A percentile compares a stretch with the other conserved stretches of the same genome.
Evolutionary conservation across 2,113 vertebrate species (phyloP).

Genomic region (Calypte anna): DNA sequence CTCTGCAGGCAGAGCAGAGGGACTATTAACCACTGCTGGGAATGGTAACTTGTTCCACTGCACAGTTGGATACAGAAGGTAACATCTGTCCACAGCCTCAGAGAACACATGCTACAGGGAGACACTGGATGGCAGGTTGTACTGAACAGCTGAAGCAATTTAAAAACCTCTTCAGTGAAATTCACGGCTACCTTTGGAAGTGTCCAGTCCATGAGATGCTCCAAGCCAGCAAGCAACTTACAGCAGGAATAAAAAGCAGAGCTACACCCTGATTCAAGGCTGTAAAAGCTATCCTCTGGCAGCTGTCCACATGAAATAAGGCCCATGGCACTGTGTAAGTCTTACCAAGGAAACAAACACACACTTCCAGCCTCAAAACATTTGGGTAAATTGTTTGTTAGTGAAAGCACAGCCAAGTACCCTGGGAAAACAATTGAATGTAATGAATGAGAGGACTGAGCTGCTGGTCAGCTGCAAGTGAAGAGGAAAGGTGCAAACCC

Average conservation of each 20-base stretch:
- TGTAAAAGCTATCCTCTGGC: background rate
- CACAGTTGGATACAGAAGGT: background rate
- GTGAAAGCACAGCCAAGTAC: background rate
- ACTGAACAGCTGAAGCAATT: background rate
- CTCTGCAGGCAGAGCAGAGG: background rate
- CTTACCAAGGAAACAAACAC: background rate
- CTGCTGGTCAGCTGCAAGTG: background rate
- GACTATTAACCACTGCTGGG: background rate
- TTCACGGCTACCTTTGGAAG: background rate
- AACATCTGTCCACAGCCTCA: background rate
- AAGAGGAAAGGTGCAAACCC: background rate
- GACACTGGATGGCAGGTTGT: background rate
- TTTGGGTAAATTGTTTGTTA: slow-evolving; percentile 23
- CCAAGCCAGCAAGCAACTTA: background rate
- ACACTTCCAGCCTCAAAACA: slow-evolving; percentile 28
- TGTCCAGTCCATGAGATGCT: background rate
- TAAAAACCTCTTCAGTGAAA: background rate
- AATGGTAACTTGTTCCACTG: background rate
- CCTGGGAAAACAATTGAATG: slow-evolving; percentile 2
- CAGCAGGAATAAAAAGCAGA: background rate
- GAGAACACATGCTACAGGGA: background rate
- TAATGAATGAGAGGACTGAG: background rate
- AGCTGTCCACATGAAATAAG: background rate
- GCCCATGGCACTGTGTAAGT: background rate
- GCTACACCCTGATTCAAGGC: background rate